Percentiles rank a stretch among this genome's conserved stretches.
phyloP scores from a whole-genome alignment of 2,888 invertebrate species.

The Synanthedon myopaeformis region DNA sequence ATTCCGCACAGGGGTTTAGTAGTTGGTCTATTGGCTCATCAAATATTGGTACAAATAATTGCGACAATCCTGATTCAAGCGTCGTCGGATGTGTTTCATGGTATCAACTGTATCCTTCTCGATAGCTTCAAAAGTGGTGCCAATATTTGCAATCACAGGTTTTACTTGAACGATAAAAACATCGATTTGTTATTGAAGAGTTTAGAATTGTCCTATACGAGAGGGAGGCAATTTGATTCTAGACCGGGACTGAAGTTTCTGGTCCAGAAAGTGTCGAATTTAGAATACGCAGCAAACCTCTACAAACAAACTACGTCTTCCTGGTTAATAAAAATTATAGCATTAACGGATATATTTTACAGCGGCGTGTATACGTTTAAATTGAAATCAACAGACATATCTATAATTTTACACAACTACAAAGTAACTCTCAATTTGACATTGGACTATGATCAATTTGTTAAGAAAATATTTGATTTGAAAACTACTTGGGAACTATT shows the following conservation, averaged over 20 bases:
- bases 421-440: constrained; percentile 67
- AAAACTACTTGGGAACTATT: constrained; percentile 74
- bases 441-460: constrained; percentile 68
- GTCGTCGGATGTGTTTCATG: constrained; percentile 72
- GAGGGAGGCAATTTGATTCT: constrained; percentile 88
- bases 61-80: constrained; percentile 88
- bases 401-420: constrained; percentile 72
- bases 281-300: constrained; percentile 88
- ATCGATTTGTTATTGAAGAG: constrained; percentile 80
- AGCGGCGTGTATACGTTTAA: constrained; percentile 76
- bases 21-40: constrained; percentile 90
- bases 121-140: constrained; percentile 60
- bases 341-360: constrained; percentile 86
- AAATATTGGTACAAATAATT: constrained; percentile 91
- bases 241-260: constrained; percentile 94
- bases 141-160: constrained; percentile 53
- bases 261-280: constrained; percentile 90
- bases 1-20: constrained; percentile 90
- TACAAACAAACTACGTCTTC: constrained; percentile 93
- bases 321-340: constrained; percentile 89
- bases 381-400: constrained; percentile 71
- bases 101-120: constrained; percentile 72
- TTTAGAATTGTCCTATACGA: constrained; percentile 83
- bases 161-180: constrained; percentile 70
- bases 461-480: constrained; percentile 71